Evolutionary conservation across 2,797 vertebrate species (phyloP), one percentile per base, ranked within the genome.

Genomic region (Cirrhinus mrigala): DNA sequence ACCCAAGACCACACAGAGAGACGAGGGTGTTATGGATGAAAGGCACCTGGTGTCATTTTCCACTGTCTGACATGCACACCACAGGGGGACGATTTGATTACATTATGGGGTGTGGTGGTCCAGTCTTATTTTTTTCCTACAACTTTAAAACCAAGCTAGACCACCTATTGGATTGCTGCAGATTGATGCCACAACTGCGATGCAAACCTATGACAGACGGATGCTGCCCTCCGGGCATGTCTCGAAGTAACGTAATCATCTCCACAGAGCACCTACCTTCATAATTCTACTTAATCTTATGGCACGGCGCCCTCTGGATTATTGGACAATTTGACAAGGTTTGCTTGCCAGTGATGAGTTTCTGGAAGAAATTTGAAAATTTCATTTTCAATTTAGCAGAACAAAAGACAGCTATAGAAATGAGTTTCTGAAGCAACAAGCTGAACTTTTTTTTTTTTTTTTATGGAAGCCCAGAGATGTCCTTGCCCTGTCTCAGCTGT

Each of bases 1-100:
- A 48, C 24, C 29, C 75, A 84, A 46, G 91, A 91, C 90, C 88
- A 90, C 91, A 90, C 87, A 89, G 81, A 37, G 84, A 85, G 87
- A 27, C 14, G 40, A 75, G 50, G 69, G 79, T 71, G 52, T 74
- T 66, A 66, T 56, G 29, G 44, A 73, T 75, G 48, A 83, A 89
- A 82, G 60, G 80, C 89, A 84, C 69, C 48, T 20, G 22, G 71
- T 85, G 87, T 86, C 85, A 60, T 81, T 88, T 89, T 89, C 85
- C 75, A 81, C 85, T 75, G 86, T 88, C 78, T 87, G 86, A 71
- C 78, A 86, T 64, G 62, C 54, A 52, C 71, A 69, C 85, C 58
- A 46, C 71, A 81, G 82, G 85, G 85, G 70, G 60, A 56, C 8
- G 24, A 56, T 20, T 33, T 52, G 20, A 58, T 58, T 44, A 82